Evolutionary conservation across 1,140 invertebrate species (phyloP).

Genomic region (Sarcophaga peregrina): DNA sequence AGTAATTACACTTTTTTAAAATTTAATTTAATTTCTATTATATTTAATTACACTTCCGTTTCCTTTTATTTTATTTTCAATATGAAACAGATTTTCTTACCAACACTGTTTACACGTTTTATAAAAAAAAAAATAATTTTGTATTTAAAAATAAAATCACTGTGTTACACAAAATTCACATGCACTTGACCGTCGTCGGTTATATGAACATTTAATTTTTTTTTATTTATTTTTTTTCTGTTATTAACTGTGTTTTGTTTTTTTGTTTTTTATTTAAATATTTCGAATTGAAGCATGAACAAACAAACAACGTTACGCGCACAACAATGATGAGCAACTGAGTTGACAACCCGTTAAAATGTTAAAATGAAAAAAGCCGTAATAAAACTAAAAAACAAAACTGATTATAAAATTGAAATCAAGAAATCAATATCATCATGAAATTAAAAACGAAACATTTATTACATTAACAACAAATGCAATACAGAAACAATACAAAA

Average conservation of each 20-base stretch:
- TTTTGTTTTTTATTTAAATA: background rate
- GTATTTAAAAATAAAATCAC: too few species aligned
- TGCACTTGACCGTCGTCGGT: constrained; percentile 34
- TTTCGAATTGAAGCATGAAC: constrained; percentile 7
- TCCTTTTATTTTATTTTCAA: too few species aligned
- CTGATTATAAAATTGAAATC: constrained; percentile 20
- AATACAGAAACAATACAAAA: background rate
- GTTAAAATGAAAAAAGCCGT: background rate
- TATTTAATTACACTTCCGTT: too few species aligned
- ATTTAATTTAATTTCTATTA: too few species aligned
- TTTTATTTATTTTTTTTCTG: background rate
- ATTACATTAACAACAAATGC: background rate
- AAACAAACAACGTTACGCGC: constrained; percentile 33
- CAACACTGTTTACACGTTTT: too few species aligned
- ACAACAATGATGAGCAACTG: constrained; percentile 32
- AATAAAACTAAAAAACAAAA: constrained; percentile 8
- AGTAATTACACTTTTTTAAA: too few species aligned
- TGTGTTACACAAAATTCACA: background rate
- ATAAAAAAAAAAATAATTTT: too few species aligned
- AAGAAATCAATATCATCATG: constrained; percentile 27
- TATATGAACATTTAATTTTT: background rate
- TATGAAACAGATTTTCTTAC: too few species aligned
- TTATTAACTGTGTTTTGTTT: constrained; percentile 1
- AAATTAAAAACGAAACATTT: constrained; percentile 1
- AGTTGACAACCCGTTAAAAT: constrained; percentile 28